Evolutionary conservation across 1,140 invertebrate species (phyloP).

Genomic region (Cherax destructor): DNA sequence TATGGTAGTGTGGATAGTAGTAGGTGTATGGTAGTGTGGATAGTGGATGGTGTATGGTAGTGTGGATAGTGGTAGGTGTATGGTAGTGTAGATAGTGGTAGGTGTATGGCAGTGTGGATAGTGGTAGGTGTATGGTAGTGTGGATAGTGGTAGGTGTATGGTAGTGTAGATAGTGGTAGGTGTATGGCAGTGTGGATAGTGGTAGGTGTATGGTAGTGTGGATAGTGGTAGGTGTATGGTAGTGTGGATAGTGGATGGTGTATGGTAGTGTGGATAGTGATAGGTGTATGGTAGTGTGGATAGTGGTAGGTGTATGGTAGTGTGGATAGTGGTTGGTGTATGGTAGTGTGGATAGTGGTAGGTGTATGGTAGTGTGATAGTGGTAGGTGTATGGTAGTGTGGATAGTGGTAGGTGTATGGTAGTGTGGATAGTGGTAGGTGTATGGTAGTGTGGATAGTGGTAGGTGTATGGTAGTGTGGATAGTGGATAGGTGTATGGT

Average conservation of each 20-base stretch:
- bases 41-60: neutral
- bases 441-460: neutral
- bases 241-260: conserved; percentile 4
- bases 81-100: neutral
- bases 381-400: too few species aligned
- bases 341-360: too few species aligned
- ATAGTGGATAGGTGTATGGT: too few species aligned
- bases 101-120: neutral
- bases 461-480: neutral
- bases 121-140: neutral
- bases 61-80: neutral
- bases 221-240: neutral
- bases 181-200: neutral
- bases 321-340: conserved; percentile 1
- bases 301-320: neutral
- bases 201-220: neutral
- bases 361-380: neutral
- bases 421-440: neutral
- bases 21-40: neutral
- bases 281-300: neutral
- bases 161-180: too few species aligned
- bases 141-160: neutral
- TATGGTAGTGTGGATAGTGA: too few species aligned
- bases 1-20: neutral
- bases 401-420: neutral